Evolutionary conservation across 2,797 vertebrate species (phyloP).

Genomic region (Artibeus lituratus): DNA sequence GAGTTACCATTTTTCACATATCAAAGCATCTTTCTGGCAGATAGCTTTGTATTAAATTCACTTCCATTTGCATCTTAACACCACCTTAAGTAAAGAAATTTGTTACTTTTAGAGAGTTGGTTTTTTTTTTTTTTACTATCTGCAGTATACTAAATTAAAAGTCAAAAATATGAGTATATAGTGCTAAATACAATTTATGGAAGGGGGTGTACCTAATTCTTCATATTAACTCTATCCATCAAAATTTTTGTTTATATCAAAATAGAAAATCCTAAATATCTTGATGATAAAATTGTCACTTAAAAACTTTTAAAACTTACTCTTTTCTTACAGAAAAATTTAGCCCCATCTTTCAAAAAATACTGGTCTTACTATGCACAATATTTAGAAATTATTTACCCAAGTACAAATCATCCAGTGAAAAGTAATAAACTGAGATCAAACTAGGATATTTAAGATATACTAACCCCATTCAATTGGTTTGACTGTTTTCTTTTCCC

Average conservation of each 20-base stretch:
- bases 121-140: neutral
- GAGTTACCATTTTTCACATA: neutral
- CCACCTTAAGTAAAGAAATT: neutral
- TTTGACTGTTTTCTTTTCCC: fast-evolving
- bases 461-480: neutral
- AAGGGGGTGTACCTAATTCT: neutral
- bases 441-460: neutral
- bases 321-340: neutral
- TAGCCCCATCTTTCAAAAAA: neutral
- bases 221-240: neutral
- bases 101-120: neutral
- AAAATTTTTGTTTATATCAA: neutral
- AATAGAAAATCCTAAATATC: neutral
- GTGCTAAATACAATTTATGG: neutral
- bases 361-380: neutral
- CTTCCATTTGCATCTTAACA: neutral
- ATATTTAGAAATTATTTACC: neutral
- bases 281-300: neutral
- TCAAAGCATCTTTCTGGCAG: neutral
- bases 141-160: slow-evolving; percentile 7
- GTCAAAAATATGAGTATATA: neutral
- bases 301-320: neutral
- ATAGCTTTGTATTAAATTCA: neutral
- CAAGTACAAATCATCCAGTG: neutral
- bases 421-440: neutral